These are phyloP conservation scores for Bemisia tabaci DNA, from an alignment of 1,140 invertebrate genomes.

Conservation along the genomic window DNA sequence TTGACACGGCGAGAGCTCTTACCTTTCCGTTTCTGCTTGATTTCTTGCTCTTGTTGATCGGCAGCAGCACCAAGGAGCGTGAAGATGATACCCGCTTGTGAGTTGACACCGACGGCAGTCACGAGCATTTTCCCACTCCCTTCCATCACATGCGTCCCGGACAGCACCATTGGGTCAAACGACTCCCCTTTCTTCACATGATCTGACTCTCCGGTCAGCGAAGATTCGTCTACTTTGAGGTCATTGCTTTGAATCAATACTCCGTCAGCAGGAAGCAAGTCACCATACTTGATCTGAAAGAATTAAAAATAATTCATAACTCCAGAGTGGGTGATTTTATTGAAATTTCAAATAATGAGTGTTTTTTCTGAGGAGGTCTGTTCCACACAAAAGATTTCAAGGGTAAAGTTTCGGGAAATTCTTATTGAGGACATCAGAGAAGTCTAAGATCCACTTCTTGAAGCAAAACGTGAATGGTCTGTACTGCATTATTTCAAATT, in stretches of 20 bases:
- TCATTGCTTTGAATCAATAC: constrained; percentile 97
- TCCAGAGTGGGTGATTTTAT: no score
- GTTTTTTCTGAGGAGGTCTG: neutral
- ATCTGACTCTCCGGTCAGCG: constrained; percentile 96
- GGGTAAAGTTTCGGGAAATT: neutral
- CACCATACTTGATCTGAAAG: constrained; percentile 82
- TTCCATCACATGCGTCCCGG: constrained; percentile 99
- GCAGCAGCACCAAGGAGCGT: constrained; percentile 91
- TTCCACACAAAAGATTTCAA: constrained; percentile 4
- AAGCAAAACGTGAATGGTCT: no score
- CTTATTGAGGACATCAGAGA: neutral
- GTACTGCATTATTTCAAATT: no score
- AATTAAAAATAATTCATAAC: neutral
- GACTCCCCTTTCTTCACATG: constrained; percentile 88
- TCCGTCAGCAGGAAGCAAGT: constrained; percentile 94
- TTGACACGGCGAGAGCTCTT: constrained; percentile 29
- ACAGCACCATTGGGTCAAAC: constrained; percentile 91
- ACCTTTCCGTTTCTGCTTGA: constrained; percentile 91
- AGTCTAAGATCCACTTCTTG: no score
- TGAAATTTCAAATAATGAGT: no score
- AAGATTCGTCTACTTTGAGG: constrained; percentile 97
- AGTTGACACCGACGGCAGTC: constrained; percentile 95
- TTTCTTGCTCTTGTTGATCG: constrained; percentile 79
- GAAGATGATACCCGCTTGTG: constrained; percentile 99
- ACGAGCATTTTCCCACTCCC: constrained; percentile 99